Base-by-base conservation (phyloP, 2,888 invertebrate genomes). In the Oscheius sp. region DNA sequence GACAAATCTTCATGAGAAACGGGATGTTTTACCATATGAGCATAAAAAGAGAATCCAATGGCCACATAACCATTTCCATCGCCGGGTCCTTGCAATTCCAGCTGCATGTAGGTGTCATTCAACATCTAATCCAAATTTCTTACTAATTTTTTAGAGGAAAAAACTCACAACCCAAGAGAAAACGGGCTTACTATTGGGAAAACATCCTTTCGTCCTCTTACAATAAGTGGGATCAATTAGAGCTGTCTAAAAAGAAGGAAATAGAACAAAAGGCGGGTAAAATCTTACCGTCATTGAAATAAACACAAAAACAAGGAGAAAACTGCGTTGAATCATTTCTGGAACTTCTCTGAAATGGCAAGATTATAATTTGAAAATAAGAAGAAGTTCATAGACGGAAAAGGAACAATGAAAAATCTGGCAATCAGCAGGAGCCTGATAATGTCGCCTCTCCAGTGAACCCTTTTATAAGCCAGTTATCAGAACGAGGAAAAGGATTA, bases 21-120 rank as follows among this genome's bases (percentile, higher is more conserved):
- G 61, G 21, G n/a, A 23, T 35, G 7, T 7, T 35, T 35, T 35
- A 61, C 61, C 41, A 35, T 64, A 23, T 64, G 64, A 25, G 64
- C 49, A 49, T 49, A 64, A 27, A 25, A 25, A 12, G 64, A 64
- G 29, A 64, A 64, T 1, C 64, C 64, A 13, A 64, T 49, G 13
- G 64, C 64, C 16, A 64, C 64, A 13, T 49, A 64, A 18, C 64
- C 64, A 6, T 21, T 46, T 21, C 64, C 64, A 49, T 64, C 64
- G 3, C 64, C 64, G 2, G 46, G 64, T 16, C 64, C 64, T 49
- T 64, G 25, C 1, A 64, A 12, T 49, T 64, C 64, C 16, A 64
- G 12, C 0, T 46, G 18, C 46, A 64, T 64, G 7, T 23, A n/a
- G 12, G 35, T 35, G 21, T 45, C 41, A 21, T 45, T 29, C 1